Base-by-base conservation (phyloP, 2,888 invertebrate genomes). In the Andrena praecox region DNA sequence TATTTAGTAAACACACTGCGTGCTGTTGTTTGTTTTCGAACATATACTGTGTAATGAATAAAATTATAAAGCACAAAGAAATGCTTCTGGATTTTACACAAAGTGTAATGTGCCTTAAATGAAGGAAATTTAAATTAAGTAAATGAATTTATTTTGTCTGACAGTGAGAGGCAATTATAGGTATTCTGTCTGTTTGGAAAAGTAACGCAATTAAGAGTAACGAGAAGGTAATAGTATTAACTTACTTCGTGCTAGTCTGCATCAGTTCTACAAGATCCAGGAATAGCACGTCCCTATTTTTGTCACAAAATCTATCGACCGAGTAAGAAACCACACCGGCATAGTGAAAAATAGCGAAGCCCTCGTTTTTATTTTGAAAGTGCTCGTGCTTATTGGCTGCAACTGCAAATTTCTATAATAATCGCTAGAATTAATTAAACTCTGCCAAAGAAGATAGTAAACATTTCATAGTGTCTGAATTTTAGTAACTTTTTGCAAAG, bases 251-350 rank as follows among this genome's bases (percentile, higher is more conserved):
- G 91, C 96, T 96, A 27, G 94, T 94, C 89, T 96, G 96, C 96
- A 96, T 96, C 67, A 96, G 94, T 86, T 95, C 95, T 82, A 96
- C 95, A 69, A 96, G 94, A 91, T 96, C 96, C 69, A 94, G 93
- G 89, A 96, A 96, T 20, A 96, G 94, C 29, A 96, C 96, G 92
- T 96, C 96, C 50, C 96, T 94, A 93, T 96, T 96, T 87, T 95
- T 95, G 90, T 96, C 96, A 93, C 96, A 96, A 91, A 96, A 96
- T 16, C 96, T 96, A 33, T 95, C 95, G 8, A 95, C 95, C 86
- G 95, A 95, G 92, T 96, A 96, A 74, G 93, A 94, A 59, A 96
- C 96, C 90, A 95, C 95, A n/a, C 96, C 96, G 27, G 96, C 96
- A 91, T 96, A 96, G 91, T 96, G 96, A 84, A 95, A 95, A 77